Conservation (phyloP, 2,888 invertebrate genomes). For the Dynastes maya region DNA sequence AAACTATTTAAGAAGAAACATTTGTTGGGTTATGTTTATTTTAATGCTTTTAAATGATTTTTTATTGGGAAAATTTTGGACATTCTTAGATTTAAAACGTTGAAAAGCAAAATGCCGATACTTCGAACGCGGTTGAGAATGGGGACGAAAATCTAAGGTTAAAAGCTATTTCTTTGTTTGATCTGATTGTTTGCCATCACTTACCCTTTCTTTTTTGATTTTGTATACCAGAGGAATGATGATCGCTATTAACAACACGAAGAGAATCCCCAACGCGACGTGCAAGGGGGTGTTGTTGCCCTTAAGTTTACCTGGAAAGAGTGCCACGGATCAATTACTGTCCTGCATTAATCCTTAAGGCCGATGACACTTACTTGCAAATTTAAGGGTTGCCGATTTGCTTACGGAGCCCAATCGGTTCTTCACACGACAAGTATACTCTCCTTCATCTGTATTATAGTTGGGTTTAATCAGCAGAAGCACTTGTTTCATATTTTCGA, state of each 20-base stretch:
- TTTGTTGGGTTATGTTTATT: too few relatives aligned
- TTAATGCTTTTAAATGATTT: too few relatives aligned
- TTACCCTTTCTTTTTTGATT: slow-evolving; percentile 71
- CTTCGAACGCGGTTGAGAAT: too few relatives aligned
- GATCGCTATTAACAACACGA: slow-evolving; percentile 63
- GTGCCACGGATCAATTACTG: too few relatives aligned
- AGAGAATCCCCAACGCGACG: slow-evolving; percentile 62
- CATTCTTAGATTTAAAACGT: too few relatives aligned
- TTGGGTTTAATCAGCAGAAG: slow-evolving; percentile 69
- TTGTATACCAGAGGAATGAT: slow-evolving; percentile 65
- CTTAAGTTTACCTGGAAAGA: slow-evolving; percentile 57
- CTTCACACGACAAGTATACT: slow-evolving; percentile 73
- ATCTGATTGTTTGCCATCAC: too few relatives aligned
- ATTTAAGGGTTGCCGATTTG: slow-evolving; percentile 58
- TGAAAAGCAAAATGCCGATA: too few relatives aligned
- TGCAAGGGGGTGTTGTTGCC: slow-evolving; percentile 52
- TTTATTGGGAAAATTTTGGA: too few relatives aligned
- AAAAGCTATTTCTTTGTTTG: too few relatives aligned
- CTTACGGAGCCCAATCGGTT: slow-evolving; percentile 73
- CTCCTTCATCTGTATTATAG: slow-evolving; percentile 74
- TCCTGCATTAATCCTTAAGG: slow-evolving; percentile 49
- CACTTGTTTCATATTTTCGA: slow-evolving; percentile 65
- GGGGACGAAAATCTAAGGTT: too few relatives aligned
- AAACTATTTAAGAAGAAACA: too few relatives aligned
- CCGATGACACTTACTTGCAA: too few relatives aligned